These are phyloP conservation scores for Sphinx pinastri DNA, from an alignment of 2,888 invertebrate species.

Conservation along the genomic window DNA sequence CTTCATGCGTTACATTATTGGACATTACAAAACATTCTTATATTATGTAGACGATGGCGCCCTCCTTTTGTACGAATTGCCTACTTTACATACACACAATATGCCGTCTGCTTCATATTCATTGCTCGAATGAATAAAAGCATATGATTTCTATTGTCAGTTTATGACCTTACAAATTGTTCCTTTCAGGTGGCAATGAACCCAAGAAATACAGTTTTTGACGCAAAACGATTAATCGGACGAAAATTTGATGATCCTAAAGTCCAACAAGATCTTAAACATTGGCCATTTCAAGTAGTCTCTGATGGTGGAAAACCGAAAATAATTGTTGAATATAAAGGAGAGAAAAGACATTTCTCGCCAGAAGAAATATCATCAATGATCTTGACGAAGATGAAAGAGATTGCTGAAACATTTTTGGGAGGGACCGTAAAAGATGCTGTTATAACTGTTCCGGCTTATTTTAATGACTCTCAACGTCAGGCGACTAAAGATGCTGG, in stretches of 20 bases:
- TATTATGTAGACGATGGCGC: background rate
- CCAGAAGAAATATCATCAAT: slow-evolving; percentile 94
- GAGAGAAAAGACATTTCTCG: slow-evolving; percentile 89
- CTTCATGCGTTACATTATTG: slow-evolving; percentile 16
- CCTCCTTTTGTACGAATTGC: background rate
- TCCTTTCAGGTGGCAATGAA: slow-evolving; percentile 88
- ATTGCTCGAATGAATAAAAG: slow-evolving; percentile 1
- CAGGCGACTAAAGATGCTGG: slow-evolving; percentile 96
- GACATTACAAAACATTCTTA: slow-evolving; percentile 7
- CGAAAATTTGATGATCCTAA: slow-evolving; percentile 90
- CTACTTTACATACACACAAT: slow-evolving; percentile 13
- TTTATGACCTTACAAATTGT: background rate
- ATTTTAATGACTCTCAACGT: slow-evolving; percentile 92
- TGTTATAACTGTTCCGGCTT: slow-evolving; percentile 93
- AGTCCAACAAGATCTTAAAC: slow-evolving; percentile 92
- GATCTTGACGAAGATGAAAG: slow-evolving; percentile 93
- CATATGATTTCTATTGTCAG: background rate
- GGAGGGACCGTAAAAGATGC: slow-evolving; percentile 89
- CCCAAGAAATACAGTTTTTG: slow-evolving; percentile 91
- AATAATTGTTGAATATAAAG: slow-evolving; percentile 89
- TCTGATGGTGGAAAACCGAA: slow-evolving; percentile 88
- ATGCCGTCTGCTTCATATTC: background rate
- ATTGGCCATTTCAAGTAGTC: slow-evolving; percentile 91
- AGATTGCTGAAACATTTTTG: slow-evolving; percentile 90
- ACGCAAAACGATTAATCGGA: slow-evolving; percentile 93